A percentile compares a stretch with the other conserved stretches of the same genome.
These are phyloP conservation scores for Oncorhynchus gorbuscha DNA, from an alignment of 2,113 vertebrate genomes.

Conservation along the genomic window DNA sequence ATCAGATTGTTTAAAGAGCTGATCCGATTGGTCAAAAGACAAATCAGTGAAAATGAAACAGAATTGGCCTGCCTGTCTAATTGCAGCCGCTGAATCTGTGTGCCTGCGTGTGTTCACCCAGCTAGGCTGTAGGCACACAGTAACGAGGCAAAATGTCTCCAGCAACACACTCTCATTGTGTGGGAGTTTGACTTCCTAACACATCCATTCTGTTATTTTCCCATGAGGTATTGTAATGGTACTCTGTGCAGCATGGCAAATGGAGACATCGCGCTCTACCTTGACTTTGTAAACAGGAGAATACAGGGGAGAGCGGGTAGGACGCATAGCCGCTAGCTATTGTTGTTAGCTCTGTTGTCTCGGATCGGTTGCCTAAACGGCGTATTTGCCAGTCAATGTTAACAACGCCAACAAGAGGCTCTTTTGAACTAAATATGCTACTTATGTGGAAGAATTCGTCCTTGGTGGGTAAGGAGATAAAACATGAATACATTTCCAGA, in stretches of 20 bases:
- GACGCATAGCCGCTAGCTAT: constrained; percentile 30
- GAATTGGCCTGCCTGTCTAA: too few species aligned
- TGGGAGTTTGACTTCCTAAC: constrained; percentile 22
- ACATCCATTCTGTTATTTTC: background rate
- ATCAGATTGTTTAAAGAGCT: too few species aligned
- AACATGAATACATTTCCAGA: constrained; percentile 17
- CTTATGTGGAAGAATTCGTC: constrained; percentile 52
- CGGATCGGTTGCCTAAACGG: constrained; percentile 47
- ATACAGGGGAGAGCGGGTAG: constrained; percentile 42
- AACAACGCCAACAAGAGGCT: constrained; percentile 30
- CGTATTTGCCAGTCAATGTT: constrained; percentile 50
- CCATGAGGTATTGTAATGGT: constrained; percentile 18
- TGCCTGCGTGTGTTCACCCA: background rate
- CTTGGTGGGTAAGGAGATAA: constrained; percentile 49
- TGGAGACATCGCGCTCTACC: constrained; percentile 30
- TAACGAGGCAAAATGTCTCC: too few species aligned
- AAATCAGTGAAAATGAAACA: too few species aligned
- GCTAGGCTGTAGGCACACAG: background rate
- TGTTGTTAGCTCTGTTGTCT: constrained; percentile 34
- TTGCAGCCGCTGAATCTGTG: background rate
- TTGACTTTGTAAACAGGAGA: constrained; percentile 41
- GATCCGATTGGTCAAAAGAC: too few species aligned
- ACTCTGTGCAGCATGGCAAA: constrained; percentile 10
- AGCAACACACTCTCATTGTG: constrained; percentile 11
- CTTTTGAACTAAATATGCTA: constrained; percentile 31